Conservation (phyloP, 2,888 invertebrate species). For the Sinotaia quadrata region DNA sequence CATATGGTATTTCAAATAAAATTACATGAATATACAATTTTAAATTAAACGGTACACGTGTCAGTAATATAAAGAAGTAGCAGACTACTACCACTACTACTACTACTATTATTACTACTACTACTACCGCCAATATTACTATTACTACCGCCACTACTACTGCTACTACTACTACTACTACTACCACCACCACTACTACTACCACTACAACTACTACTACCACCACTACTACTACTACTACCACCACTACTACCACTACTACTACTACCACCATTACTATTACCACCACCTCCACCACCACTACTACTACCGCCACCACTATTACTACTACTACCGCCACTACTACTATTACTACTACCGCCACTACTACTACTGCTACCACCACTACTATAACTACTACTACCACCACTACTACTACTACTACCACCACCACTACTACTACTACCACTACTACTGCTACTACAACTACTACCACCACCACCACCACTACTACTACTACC, state of each 20-base stretch:
- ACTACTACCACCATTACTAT: constrained; percentile 5
- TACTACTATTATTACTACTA: constrained; percentile 1
- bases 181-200: constrained; percentile 12
- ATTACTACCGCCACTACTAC: background rate
- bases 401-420: constrained; percentile 4
- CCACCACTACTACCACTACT: constrained; percentile 9
- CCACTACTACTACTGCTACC: background rate
- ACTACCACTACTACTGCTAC: constrained; percentile 5
- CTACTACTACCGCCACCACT: constrained; percentile 33
- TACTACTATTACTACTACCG: constrained; percentile 43
- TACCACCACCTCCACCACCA: background rate
- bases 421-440: background rate
- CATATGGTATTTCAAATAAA: no score
- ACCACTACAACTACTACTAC: constrained; percentile 7
- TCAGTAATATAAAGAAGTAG: no score
- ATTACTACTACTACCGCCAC: constrained; percentile 45
- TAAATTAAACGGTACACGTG: no score
- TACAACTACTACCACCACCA: background rate
- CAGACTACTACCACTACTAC: background rate
- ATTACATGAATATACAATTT: no score
- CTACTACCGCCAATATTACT: constrained; percentile 3
- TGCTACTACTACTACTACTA: background rate
- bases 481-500: background rate
- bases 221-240: background rate
- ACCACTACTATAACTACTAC: constrained; percentile 10